Percentiles rank a stretch among this genome's conserved stretches.
Conservation (phyloP, 1,140 invertebrate genomes). For the Plutomurus gul region DNA sequence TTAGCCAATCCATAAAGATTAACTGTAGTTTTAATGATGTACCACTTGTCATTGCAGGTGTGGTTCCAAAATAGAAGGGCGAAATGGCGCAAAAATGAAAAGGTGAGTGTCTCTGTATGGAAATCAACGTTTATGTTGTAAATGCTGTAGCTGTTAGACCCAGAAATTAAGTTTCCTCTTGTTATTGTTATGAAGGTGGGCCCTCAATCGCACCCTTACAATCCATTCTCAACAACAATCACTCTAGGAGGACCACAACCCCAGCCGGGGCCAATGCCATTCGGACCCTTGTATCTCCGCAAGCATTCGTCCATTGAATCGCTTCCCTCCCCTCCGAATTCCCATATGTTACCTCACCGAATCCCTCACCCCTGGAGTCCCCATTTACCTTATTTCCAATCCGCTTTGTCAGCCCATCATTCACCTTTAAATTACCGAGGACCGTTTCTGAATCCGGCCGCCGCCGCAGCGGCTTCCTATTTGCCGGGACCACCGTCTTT, state of each 20-base stretch:
- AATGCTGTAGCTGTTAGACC: no score
- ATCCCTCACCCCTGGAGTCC: conserved; percentile 55
- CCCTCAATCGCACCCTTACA: conserved; percentile 86
- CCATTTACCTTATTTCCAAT: conserved; percentile 54
- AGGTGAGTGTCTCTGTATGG: no score
- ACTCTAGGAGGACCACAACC: conserved; percentile 63
- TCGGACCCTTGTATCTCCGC: conserved; percentile 44
- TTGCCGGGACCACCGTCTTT: conserved; percentile 66
- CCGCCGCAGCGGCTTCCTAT: conserved; percentile 56
- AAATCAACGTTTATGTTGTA: no score
- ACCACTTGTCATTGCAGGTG: conserved; percentile 62
- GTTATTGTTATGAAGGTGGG: no score
- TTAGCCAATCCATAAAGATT: no score
- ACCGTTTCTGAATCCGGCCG: conserved; percentile 50
- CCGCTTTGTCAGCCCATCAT: conserved; percentile 38
- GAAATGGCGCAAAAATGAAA: conserved; percentile 60
- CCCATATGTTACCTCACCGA: conserved; percentile 38
- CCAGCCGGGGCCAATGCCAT: conserved; percentile 61
- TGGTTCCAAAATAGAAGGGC: conserved; percentile 63
- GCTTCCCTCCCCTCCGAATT: conserved; percentile 67
- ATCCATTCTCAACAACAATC: conserved; percentile 69
- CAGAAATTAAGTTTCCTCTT: no score
- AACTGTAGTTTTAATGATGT: not conserved
- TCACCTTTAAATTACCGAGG: conserved; percentile 47
- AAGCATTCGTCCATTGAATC: conserved; percentile 56